These are phyloP conservation scores for Trissoscelio sp. DNA, from an alignment of 2,888 invertebrate genomes.

Conservation along the genomic window DNA sequence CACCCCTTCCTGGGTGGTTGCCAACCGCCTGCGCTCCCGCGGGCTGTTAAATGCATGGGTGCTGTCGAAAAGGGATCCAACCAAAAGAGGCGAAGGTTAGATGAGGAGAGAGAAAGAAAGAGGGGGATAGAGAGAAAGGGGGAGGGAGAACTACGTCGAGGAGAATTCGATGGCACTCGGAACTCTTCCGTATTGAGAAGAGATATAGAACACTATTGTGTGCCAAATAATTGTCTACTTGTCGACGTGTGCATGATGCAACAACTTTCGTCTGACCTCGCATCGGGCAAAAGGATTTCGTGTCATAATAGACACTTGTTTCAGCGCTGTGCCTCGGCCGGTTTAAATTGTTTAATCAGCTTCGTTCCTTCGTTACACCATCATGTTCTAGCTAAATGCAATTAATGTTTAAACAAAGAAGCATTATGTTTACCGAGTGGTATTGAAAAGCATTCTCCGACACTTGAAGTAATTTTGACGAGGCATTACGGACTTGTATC, in stretches of 20 bases:
- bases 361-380: neutral
- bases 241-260: constrained; percentile 23
- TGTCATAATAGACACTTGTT: constrained; percentile 5
- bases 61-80: constrained; percentile 62
- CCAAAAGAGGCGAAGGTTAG: constrained; percentile 59
- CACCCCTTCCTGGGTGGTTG: constrained; percentile 64
- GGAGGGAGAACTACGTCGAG: no score
- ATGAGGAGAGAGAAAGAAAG: constrained; percentile 56
- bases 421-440: neutral
- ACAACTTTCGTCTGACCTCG: constrained; percentile 25
- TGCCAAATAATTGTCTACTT: constrained; percentile 60
- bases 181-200: constrained; percentile 55
- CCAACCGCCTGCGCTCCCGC: constrained; percentile 59
- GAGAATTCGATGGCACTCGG: constrained; percentile 61
- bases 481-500: no score
- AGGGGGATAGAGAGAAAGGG: no score
- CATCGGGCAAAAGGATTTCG: constrained; percentile 1
- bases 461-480: no score
- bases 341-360: neutral
- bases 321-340: neutral
- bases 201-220: constrained; percentile 47
- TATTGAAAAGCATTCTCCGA: neutral
- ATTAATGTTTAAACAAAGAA: neutral
- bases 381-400: neutral
- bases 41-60: constrained; percentile 70